phyloP scores from a whole-genome alignment of 35 echinoderm and acorn worm genomes.

The Ophioderma brevispina region DNA sequence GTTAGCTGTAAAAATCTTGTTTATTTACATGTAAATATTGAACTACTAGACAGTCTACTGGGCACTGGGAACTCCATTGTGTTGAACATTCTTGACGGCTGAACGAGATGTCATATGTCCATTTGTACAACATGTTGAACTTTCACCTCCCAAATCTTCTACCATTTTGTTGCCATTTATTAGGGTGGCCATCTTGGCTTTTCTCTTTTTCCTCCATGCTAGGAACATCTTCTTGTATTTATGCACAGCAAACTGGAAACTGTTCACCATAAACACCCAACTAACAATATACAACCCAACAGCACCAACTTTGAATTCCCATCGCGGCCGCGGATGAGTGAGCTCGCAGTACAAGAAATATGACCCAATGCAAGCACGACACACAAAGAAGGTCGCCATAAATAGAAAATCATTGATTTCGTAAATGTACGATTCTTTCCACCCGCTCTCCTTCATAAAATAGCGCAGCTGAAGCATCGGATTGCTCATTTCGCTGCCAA shows the following conservation, averaged over 20 bases:
- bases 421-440: constrained; percentile 57
- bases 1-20: no score
- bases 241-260: constrained; percentile 54
- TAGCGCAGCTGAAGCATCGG: constrained; percentile 85
- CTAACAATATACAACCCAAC: constrained; percentile 76
- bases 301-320: constrained; percentile 68
- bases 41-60: no score
- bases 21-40: no score
- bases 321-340: constrained; percentile 54
- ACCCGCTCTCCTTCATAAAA: constrained; percentile 75
- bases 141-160: background rate
- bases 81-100: no score
- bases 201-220: constrained; percentile 3
- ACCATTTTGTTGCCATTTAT: background rate
- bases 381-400: constrained; percentile 70
- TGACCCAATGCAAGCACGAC: constrained; percentile 62
- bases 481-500: constrained; percentile 79
- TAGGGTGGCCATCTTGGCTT: background rate
- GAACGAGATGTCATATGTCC: background rate
- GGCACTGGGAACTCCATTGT: no score
- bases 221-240: constrained; percentile 74
- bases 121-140: background rate
- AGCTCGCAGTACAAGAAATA: constrained; percentile 66
- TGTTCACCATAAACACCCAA: constrained; percentile 62
- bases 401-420: constrained; percentile 91